Evolutionary conservation across 2,113 vertebrate species (phyloP), one percentile per base, ranked within the genome.

Genomic region (Marcusenius ussheri): DNA sequence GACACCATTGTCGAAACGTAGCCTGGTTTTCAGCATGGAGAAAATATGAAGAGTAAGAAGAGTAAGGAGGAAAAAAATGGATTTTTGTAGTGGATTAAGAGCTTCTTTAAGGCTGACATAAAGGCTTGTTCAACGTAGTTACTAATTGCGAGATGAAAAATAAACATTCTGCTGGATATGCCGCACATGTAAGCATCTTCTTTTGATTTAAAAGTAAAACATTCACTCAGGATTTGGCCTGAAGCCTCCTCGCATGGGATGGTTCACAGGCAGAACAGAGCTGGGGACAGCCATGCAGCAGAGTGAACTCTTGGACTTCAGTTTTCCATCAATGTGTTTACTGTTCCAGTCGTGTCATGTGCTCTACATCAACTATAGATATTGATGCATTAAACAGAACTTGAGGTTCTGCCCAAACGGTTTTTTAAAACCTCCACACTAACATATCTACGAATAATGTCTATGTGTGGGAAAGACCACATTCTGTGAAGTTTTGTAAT

Each of bases 181-280:
- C 27, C 27, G 27, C 50, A 35, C 31, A 87, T 53, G 50, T 87
- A 87, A 87, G 19, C 83, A 84, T 84, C 45, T 84, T 53, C 35
- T 35, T 53, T 87, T 47, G 49, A 87, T 53, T 87, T 13, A 87
- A 35, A 87, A 87, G 85, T 87, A 87, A 87, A 56, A 87, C 50
- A 84, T 53, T 53, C 85, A 53, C 49, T 42, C 31, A 4, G 19
- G 10, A 47, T 27, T 46, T 46, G 83, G 42, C 83, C 39, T 24
- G 45, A 27, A 27, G 47, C 46, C 83, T 86, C n/a, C 49, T 42
- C 7, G 17, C 85, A 87, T 87, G 50, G 53, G n/a, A 35, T 35
- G 11, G 50, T 24, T 35, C 51, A 27, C 35, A 87, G 47, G 11
- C 50, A 51, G 85, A 56, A 31, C 27, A 6, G 11, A 31, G 17